Conservation (phyloP, 2,797 vertebrate genomes). For the Neopelma chrysocephalum region DNA sequence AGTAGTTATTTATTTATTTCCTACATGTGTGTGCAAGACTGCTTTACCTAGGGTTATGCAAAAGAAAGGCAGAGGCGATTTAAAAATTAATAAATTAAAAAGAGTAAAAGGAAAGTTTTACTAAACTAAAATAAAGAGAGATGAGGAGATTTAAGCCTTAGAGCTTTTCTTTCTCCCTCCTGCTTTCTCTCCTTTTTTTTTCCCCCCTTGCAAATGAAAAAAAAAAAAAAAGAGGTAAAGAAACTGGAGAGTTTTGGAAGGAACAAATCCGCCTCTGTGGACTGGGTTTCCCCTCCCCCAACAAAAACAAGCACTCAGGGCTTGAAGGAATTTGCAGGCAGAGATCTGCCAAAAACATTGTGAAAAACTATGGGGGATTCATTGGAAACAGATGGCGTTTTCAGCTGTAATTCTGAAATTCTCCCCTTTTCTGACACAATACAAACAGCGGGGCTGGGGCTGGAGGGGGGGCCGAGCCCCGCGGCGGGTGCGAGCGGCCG, state of each 20-base stretch:
- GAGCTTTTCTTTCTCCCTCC: background rate
- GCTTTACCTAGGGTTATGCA: constrained; percentile 62
- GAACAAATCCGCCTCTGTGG: constrained; percentile 83
- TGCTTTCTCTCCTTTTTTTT: background rate
- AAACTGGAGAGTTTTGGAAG: constrained; percentile 79
- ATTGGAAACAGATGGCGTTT: constrained; percentile 86
- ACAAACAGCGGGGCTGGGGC: constrained; percentile 61
- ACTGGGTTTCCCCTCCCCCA: constrained; percentile 86
- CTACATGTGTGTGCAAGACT: constrained; percentile 61
- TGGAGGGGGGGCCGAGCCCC: background rate
- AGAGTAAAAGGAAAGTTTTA: constrained; percentile 8
- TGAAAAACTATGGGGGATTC: constrained; percentile 81
- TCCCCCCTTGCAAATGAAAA: background rate
- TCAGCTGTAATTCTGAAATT: constrained; percentile 79
- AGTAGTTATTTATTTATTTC: constrained; percentile 62
- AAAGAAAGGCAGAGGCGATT: constrained; percentile 41
- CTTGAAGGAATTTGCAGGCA: constrained; percentile 84
- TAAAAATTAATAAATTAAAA: background rate
- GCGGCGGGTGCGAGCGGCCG: background rate
- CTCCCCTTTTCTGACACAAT: constrained; percentile 77
- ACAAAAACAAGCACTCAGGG: constrained; percentile 86
- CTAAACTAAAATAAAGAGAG: constrained; percentile 8
- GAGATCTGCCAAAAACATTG: constrained; percentile 83
- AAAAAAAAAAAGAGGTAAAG: constrained; percentile 63
- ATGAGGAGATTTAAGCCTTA: constrained; percentile 20